These are phyloP conservation scores for Ciconia stormi DNA, from an alignment of 2,113 vertebrate species.

Conservation along the genomic window DNA sequence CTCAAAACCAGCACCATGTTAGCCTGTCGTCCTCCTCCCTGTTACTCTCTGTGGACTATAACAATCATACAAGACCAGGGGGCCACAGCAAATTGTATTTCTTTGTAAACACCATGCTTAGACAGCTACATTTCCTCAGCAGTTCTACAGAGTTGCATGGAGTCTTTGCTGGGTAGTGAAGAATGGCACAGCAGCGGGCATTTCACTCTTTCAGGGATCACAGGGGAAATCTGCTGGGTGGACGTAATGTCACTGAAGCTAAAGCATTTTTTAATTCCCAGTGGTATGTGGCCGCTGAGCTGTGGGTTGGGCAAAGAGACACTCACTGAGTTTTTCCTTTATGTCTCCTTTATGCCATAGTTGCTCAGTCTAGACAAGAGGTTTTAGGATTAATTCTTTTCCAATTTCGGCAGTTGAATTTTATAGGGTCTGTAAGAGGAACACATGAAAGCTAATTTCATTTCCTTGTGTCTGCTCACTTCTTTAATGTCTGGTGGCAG, in stretches of 20 bases:
- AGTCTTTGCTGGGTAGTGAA: background rate
- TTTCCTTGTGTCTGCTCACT: slow-evolving; percentile 23
- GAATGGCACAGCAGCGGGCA: background rate
- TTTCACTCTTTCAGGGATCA: background rate
- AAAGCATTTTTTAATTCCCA: background rate
- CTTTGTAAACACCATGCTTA: background rate
- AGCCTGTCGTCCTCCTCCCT: background rate
- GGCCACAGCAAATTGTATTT: background rate
- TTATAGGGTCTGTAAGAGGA: background rate
- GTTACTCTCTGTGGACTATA: background rate
- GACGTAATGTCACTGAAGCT: background rate
- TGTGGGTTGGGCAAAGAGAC: background rate
- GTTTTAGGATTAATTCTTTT: background rate
- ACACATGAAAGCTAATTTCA: background rate
- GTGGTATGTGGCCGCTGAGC: background rate
- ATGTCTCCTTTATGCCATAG: background rate
- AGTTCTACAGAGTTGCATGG: background rate
- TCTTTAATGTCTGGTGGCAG: background rate
- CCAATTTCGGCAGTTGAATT: background rate
- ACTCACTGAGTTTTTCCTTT: background rate
- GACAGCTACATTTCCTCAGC: background rate
- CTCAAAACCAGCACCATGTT: background rate
- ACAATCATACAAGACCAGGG: background rate
- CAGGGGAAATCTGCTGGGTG: background rate
- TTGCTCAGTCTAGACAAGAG: background rate